A percentile compares a stretch with the other conserved stretches of the same genome.
phyloP scores from a whole-genome alignment of 2,113 vertebrate genomes.

The Sapajus apella region DNA sequence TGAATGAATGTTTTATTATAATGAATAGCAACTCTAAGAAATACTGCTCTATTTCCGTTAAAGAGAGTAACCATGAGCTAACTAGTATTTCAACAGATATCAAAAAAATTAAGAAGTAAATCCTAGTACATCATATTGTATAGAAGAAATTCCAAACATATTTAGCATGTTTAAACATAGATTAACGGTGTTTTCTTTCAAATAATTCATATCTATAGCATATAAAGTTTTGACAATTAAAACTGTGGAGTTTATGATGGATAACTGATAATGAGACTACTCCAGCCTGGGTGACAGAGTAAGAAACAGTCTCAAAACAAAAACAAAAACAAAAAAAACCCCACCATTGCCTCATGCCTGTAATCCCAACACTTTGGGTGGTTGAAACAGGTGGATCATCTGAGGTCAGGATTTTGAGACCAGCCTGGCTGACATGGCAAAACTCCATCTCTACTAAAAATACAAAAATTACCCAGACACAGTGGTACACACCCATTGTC shows the following conservation, averaged over 20 bases:
- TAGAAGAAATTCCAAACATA: slow-evolving; percentile 14
- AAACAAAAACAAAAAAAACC: too few relatives aligned
- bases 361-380: too few relatives aligned
- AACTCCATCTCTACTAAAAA: too few relatives aligned
- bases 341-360: too few relatives aligned
- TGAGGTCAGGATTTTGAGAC: too few relatives aligned
- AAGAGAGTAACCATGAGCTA: neutral
- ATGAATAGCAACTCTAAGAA: neutral
- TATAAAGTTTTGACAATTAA: slow-evolving; percentile 14
- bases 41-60: neutral
- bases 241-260: slow-evolving; percentile 4
- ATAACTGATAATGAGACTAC: neutral
- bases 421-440: too few relatives aligned
- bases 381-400: too few relatives aligned
- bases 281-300: too few relatives aligned
- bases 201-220: neutral
- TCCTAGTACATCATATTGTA: neutral
- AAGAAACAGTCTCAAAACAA: too few relatives aligned
- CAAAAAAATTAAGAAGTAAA: slow-evolving; percentile 9
- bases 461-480: too few relatives aligned
- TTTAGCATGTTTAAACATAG: neutral
- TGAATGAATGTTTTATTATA: neutral
- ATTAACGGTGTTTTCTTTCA: neutral
- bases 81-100: slow-evolving; percentile 8
- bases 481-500: too few relatives aligned